Evolutionary conservation across 2,888 invertebrate species (phyloP).

Genomic region (Hypena proboscidalis): DNA sequence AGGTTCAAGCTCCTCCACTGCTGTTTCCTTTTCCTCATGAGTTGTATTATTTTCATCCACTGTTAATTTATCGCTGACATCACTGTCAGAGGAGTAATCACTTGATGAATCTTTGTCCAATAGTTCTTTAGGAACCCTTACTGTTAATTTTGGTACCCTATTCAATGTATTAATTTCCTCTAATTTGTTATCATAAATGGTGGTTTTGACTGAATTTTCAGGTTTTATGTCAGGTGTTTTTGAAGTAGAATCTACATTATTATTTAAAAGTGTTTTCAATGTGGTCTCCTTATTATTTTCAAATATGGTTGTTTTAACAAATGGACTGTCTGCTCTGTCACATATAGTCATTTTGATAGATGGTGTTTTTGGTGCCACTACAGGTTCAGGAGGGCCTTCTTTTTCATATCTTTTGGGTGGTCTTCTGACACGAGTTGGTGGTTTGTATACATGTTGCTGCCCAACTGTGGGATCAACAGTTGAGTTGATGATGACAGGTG

Average conservation of each 20-base stretch:
- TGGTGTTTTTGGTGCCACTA: slow-evolving; percentile 58
- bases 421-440: slow-evolving; percentile 68
- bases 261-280: slow-evolving; percentile 69
- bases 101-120: slow-evolving; percentile 81
- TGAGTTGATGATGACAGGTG: slow-evolving; percentile 80
- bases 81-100: slow-evolving; percentile 85
- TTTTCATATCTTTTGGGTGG: slow-evolving; percentile 79
- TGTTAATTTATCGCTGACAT: slow-evolving; percentile 86
- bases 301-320: slow-evolving; percentile 77
- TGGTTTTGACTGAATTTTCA: slow-evolving; percentile 73
- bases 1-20: slow-evolving; percentile 28
- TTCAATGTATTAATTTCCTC: slow-evolving; percentile 76
- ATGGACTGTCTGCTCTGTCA: slow-evolving; percentile 79
- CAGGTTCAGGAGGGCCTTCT: slow-evolving; percentile 48
- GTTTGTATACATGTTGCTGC: slow-evolving; percentile 67
- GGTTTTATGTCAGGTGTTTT: slow-evolving; percentile 64
- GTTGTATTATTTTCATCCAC: slow-evolving; percentile 80
- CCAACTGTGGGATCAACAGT: slow-evolving; percentile 80
- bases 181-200: slow-evolving; percentile 79
- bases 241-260: slow-evolving; percentile 62
- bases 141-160: slow-evolving; percentile 89
- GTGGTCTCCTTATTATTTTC: slow-evolving; percentile 74
- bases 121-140: slow-evolving; percentile 87
- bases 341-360: slow-evolving; percentile 82
- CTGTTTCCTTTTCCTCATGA: slow-evolving; percentile 40